Evolutionary conservation across 2,888 invertebrate genomes (phyloP), one percentile per base, ranked within the genome.

Genomic region (Habroteleia sp.): DNA sequence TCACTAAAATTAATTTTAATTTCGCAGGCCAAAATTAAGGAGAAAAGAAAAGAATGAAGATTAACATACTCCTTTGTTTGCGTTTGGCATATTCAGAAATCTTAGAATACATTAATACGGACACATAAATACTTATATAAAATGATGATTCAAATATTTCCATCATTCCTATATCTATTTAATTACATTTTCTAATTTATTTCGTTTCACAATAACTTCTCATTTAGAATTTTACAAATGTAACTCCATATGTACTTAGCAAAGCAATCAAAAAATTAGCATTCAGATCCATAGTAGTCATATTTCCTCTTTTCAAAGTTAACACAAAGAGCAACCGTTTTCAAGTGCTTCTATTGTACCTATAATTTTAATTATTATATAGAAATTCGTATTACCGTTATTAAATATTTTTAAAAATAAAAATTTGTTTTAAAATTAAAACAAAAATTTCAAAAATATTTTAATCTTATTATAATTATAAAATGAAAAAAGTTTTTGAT

Each of bases 321-420:
- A 33, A 42, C 23, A 50, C 50, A 50, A 35, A 50, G 50, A 37
- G 25, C 50, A 50, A 16, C 50, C 50, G 35, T 50, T 50, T 50
- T 14, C 50, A 25, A 37, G 50, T 50, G 14, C 35, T 11, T 35
- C 7, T 25, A 5, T n/a, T n/a, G n/a, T n/a, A n/a, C n/a, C n/a
- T n/a, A n/a, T n/a, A n/a, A n/a, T n/a, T n/a, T n/a, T n/a, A n/a
- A n/a, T n/a, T n/a, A n/a, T n/a, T n/a, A n/a, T n/a, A n/a, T n/a
- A n/a, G n/a, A n/a, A n/a, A n/a, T n/a, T n/a, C n/a, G n/a, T n/a
- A n/a, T n/a, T n/a, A n/a, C n/a, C n/a, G n/a, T n/a, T n/a, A n/a
- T n/a, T n/a, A n/a, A n/a, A n/a, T n/a, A n/a, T n/a, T n/a, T n/a
- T n/a, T n/a, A n/a, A n/a, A n/a, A n/a, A n/a, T n/a, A n/a, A n/a